Percentiles rank a stretch among this genome's conserved stretches.
phyloP scores from a whole-genome alignment of 2,888 invertebrate genomes.

The Monoplex corrugatus region DNA sequence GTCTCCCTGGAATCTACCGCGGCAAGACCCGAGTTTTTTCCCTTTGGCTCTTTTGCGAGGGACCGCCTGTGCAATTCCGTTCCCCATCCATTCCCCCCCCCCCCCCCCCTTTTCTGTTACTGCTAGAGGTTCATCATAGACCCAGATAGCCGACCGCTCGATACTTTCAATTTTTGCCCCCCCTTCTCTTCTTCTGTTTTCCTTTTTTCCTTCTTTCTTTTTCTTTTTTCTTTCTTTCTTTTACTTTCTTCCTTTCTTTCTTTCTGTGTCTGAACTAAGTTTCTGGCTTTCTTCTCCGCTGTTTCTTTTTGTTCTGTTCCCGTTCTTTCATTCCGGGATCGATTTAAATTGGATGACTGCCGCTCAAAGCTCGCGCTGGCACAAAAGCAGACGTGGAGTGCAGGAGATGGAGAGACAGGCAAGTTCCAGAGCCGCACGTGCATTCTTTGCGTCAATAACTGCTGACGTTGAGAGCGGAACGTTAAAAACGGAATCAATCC shows the following conservation, averaged over 20 bases:
- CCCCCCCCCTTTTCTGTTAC: background rate
- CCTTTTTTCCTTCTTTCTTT: no score
- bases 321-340: background rate
- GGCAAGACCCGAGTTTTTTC: background rate
- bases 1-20: background rate
- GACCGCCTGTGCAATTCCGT: background rate
- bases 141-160: no score
- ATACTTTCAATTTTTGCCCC: no score
- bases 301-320: background rate
- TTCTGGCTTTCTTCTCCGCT: background rate
- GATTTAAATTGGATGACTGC: conserved; percentile 27
- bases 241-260: background rate
- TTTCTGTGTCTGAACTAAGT: background rate
- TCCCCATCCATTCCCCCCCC: background rate
- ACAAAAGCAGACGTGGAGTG: background rate
- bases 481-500: no score
- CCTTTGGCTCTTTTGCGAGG: background rate
- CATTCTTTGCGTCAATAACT: no score
- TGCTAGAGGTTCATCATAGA: no score
- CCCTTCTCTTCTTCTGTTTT: no score
- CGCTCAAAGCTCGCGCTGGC: background rate
- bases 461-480: no score
- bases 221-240: background rate
- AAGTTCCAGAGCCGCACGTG: no score
- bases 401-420: background rate